Conservation (phyloP, 1,140 invertebrate species). For the Mizuhopecten yessoensis region DNA sequence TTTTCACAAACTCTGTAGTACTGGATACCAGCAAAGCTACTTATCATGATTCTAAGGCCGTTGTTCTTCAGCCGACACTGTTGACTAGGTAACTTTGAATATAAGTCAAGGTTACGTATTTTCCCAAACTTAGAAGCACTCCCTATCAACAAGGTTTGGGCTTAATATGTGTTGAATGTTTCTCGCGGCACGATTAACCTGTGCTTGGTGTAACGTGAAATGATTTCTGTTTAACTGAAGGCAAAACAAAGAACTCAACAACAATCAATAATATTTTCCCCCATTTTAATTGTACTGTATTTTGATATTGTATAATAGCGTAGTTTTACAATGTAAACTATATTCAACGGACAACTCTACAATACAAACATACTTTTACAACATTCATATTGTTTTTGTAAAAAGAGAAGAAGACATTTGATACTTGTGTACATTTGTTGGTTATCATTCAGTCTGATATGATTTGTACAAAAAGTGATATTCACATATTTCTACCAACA, state of each 20-base stretch:
- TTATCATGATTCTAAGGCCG: too few relatives aligned
- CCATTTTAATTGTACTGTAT: slow-evolving; percentile 11
- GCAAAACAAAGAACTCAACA: neutral
- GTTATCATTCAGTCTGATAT: neutral
- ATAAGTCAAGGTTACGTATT: too few relatives aligned
- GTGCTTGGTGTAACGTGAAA: too few relatives aligned
- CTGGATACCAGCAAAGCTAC: too few relatives aligned
- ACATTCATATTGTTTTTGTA: neutral
- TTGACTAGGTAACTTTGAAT: too few relatives aligned
- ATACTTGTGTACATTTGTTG: neutral
- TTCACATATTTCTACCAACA: neutral
- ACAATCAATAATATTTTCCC: neutral
- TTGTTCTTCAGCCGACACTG: too few relatives aligned
- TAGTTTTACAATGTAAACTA: slow-evolving; percentile 33
- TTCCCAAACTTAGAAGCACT: too few relatives aligned
- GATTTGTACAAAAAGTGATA: neutral
- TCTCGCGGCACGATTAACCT: too few relatives aligned
- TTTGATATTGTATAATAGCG: slow-evolving; percentile 28
- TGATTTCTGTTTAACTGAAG: neutral
- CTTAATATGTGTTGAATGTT: too few relatives aligned
- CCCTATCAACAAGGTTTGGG: too few relatives aligned
- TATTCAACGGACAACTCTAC: neutral
- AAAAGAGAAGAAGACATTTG: neutral
- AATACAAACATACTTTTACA: neutral
- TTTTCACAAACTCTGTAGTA: too few relatives aligned